Evolutionary conservation across 2,113 vertebrate genomes (phyloP).

Genomic region (Anser cygnoides): DNA sequence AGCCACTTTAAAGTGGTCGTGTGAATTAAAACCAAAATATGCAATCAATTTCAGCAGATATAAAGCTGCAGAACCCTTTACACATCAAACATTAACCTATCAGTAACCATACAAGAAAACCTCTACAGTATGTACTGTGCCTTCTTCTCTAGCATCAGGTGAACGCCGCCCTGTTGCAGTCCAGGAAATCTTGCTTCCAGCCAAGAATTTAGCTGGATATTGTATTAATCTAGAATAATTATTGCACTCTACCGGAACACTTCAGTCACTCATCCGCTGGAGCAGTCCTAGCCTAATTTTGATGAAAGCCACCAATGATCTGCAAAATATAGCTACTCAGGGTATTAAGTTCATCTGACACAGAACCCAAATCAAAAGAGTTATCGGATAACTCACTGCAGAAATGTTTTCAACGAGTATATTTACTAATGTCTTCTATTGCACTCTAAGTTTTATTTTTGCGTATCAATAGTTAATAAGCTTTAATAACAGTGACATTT

Average conservation of each 20-base stretch:
- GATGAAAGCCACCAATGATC: neutral
- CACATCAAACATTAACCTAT: neutral
- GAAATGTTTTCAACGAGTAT: neutral
- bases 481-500: constrained; percentile 30
- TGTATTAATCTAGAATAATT: neutral
- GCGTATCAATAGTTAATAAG: constrained; percentile 34
- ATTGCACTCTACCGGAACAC: neutral
- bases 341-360: neutral
- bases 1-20: neutral
- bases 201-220: neutral
- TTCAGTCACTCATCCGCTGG: neutral
- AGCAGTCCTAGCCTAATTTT: neutral
- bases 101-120: neutral
- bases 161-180: neutral
- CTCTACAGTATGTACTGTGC: rapidly evolving
- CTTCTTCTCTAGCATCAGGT: neutral
- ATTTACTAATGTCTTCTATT: neutral
- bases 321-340: neutral
- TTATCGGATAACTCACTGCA: neutral
- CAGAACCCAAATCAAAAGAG: neutral
- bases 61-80: rapidly evolving
- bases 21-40: neutral
- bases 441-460: neutral
- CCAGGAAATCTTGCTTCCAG: neutral
- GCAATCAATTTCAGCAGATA: neutral